Percentiles rank a stretch among this genome's conserved stretches.
Conservation (phyloP, 2,113 vertebrate species). For the Actinemys pallida region DNA sequence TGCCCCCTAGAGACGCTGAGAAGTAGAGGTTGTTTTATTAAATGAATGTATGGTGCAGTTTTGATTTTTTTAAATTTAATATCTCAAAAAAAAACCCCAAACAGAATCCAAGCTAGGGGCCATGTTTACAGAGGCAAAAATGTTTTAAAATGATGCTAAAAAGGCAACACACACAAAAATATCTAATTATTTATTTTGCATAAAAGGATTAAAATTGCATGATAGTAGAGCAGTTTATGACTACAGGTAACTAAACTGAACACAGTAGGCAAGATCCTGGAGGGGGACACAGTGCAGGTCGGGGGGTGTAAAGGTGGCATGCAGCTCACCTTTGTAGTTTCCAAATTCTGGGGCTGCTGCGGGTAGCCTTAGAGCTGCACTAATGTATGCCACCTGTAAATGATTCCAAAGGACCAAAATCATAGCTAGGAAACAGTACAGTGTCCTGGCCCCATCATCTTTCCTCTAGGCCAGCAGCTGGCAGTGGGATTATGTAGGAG, state of each 20-base stretch:
- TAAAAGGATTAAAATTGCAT: not conserved
- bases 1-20: fast-evolving
- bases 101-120: not conserved
- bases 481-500: not conserved
- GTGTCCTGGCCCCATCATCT: not conserved
- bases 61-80: not conserved
- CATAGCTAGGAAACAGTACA: fast-evolving
- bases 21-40: not conserved
- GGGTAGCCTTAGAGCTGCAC: not conserved
- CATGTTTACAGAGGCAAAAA: not conserved
- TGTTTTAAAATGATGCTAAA: not conserved
- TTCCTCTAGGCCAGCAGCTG: not conserved
- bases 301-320: not conserved
- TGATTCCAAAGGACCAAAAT: not conserved
- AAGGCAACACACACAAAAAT: fast-evolving
- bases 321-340: not conserved
- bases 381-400: not conserved
- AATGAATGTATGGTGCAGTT: not conserved
- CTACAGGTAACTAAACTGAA: not conserved
- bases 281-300: not conserved
- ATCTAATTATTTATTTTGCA: fast-evolving
- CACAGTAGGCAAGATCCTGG: fast-evolving
- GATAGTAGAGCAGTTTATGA: not conserved
- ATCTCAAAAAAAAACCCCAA: not conserved
- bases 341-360: not conserved